Evolutionary conservation across 2,113 vertebrate species (phyloP).

Genomic region (Solenodon paradoxus): DNA sequence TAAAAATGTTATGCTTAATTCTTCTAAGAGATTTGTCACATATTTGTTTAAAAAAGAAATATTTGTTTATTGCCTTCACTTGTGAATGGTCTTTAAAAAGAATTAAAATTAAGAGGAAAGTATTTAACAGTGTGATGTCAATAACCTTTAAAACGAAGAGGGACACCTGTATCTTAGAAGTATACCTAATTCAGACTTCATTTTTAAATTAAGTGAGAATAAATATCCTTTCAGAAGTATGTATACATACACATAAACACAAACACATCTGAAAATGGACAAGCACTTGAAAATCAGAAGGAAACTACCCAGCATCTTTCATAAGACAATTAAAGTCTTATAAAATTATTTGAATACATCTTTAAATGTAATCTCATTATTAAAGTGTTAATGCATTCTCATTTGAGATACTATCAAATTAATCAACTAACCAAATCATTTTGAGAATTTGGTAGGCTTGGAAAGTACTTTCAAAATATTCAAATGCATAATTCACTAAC

Average conservation of each 20-base stretch:
- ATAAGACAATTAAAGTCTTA: not conserved
- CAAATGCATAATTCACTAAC: slow-evolving; percentile 1
- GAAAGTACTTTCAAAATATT: slow-evolving; percentile 4
- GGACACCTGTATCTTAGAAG: not conserved
- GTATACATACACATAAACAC: not conserved
- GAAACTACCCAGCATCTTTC: not conserved
- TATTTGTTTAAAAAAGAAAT: slow-evolving; percentile 12
- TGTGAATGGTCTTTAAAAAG: not conserved
- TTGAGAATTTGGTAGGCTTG: slow-evolving; percentile 32
- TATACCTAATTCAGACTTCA: not conserved
- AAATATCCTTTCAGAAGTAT: not conserved
- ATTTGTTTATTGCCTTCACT: not conserved
- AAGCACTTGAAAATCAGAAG: slow-evolving; percentile 29
- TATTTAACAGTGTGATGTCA: slow-evolving; percentile 27
- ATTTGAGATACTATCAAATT: not conserved
- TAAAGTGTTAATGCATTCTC: not conserved
- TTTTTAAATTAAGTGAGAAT: not conserved
- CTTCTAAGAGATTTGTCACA: not conserved
- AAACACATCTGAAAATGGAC: not conserved
- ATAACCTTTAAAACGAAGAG: not conserved
- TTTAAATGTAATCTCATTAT: not conserved
- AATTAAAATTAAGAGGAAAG: not conserved
- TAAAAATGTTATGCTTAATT: not conserved
- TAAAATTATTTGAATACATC: slow-evolving; percentile 21
- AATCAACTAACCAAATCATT: not conserved